Evolutionary conservation across 1,140 invertebrate genomes (phyloP).

Genomic region (Glomeris maerens): DNA sequence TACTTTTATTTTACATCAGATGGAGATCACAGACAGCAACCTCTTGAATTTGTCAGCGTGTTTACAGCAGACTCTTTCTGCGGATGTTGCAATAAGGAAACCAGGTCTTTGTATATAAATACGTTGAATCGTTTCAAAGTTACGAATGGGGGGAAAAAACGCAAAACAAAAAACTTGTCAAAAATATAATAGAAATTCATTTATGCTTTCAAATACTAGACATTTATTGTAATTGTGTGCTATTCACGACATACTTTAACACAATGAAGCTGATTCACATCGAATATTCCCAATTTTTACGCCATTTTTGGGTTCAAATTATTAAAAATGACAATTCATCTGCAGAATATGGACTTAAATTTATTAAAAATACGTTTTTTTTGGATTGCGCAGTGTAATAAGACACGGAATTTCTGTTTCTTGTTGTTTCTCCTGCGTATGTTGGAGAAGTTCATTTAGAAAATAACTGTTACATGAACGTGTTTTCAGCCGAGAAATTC

Average conservation of each 20-base stretch:
- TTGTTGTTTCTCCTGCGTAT: too few species aligned
- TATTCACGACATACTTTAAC: neutral
- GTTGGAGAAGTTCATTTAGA: too few species aligned
- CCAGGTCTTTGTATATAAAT: too few species aligned
- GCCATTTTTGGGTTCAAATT: neutral
- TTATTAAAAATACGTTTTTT: neutral
- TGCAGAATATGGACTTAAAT: neutral
- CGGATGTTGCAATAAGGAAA: constrained; percentile 59
- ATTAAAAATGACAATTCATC: neutral
- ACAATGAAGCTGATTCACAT: neutral
- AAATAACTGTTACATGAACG: too few species aligned
- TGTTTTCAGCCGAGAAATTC: constrained; percentile 69
- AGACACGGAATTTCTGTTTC: constrained; percentile 23
- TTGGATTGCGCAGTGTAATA: neutral
- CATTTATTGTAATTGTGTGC: neutral
- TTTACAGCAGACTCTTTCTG: constrained; percentile 74
- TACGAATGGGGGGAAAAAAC: too few species aligned
- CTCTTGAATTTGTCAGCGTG: constrained; percentile 62
- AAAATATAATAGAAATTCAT: neutral
- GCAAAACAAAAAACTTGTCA: constrained; percentile 24
- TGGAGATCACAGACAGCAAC: constrained; percentile 72
- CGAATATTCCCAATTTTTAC: neutral
- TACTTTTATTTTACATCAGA: too few species aligned
- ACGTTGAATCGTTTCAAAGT: too few species aligned
- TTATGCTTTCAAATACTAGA: neutral